Base-by-base conservation (phyloP, 2,888 invertebrate species). In the Cerastoderma edule region DNA sequence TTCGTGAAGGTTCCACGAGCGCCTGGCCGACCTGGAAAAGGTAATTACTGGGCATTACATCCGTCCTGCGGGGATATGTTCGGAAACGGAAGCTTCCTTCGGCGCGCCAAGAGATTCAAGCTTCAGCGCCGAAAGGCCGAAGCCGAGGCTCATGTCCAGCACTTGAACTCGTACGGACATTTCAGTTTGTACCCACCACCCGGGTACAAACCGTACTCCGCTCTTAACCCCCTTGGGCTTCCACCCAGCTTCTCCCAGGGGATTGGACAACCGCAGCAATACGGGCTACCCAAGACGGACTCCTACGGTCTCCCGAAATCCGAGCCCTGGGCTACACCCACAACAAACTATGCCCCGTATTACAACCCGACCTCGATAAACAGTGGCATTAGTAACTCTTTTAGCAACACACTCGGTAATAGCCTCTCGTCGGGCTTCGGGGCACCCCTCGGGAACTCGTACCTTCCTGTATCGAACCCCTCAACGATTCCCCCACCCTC, bases 1-100 rank as follows among this genome's bases (percentile, higher is more conserved):
- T 98, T 98, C 93, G 96, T 98, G 90, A 98, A 98, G 94, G 96
- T 97, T 75, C 97, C 92, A 0, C 84, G 92, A 13, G 86, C 90
- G 5, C 91, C 92, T 3, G 92, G 91, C 8, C 76, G 90, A 33
- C 92, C 92, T 6, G 92, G 92, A 1, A 92, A 92, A 83, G 92
- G 92, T n/a, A 92, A 90, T 76, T 92, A 92, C 82, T 92, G 92
- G 92, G 90, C 91, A 1, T 84, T 92, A 33, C 92, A 92, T 67
- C 92, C 92, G 5, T 80, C 83, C 22, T 91, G 91, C 69, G 92
- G 92, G 0, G 91, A 92, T 74, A 92, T 92, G 92, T 92, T 92
- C 70, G 91, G 91, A 30, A 92, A 92, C 74, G 92, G 92, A 24
- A 91, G 91, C 68, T 92, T 92, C 75, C 83, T 92, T n/a, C 76